Evolutionary conservation across 2,113 vertebrate genomes (phyloP).

Genomic region (Atractosteus spatula): DNA sequence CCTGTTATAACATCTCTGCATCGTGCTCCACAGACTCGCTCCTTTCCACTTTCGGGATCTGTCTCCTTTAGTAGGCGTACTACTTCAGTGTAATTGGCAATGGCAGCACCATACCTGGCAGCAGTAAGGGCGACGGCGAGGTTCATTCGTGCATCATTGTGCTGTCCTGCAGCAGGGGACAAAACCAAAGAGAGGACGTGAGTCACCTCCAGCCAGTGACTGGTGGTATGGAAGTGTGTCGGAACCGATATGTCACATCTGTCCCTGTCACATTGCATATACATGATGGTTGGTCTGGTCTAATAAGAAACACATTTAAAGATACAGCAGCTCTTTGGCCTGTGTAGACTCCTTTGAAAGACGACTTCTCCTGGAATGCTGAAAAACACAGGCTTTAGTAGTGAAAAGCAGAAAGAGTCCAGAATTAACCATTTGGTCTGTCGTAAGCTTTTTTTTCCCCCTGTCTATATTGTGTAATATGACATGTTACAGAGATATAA

Average conservation of each 20-base stretch:
- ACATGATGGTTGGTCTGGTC: conserved; percentile 66
- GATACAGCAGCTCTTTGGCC: conserved; percentile 54
- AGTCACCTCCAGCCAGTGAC: conserved; percentile 86
- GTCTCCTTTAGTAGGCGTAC: conserved; percentile 77
- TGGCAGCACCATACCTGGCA: conserved; percentile 94
- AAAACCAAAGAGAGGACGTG: conserved; percentile 75
- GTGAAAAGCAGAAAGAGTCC: conserved; percentile 3
- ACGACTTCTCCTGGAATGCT: conserved; percentile 22
- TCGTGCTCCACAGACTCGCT: conserved; percentile 64
- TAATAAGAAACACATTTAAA: conserved; percentile 64
- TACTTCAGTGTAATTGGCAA: conserved; percentile 89
- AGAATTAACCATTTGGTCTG: conserved; percentile 18
- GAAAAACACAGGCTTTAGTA: background rate
- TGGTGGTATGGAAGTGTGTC: conserved; percentile 85
- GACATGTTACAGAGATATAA: background rate
- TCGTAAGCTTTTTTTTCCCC: background rate
- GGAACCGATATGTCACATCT: conserved; percentile 89
- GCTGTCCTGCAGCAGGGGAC: conserved; percentile 87
- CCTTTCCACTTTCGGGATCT: conserved; percentile 61
- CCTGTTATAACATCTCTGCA: conserved; percentile 80
- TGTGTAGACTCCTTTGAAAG: background rate
- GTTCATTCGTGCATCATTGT: conserved; percentile 90
- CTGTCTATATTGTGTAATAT: background rate
- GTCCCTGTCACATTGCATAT: conserved; percentile 86
- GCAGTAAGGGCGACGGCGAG: conserved; percentile 88